Percentiles rank a stretch among this genome's conserved stretches.
Evolutionary conservation across 2,797 vertebrate genomes (phyloP).

Genomic region (Oophaga sylvatica): DNA sequence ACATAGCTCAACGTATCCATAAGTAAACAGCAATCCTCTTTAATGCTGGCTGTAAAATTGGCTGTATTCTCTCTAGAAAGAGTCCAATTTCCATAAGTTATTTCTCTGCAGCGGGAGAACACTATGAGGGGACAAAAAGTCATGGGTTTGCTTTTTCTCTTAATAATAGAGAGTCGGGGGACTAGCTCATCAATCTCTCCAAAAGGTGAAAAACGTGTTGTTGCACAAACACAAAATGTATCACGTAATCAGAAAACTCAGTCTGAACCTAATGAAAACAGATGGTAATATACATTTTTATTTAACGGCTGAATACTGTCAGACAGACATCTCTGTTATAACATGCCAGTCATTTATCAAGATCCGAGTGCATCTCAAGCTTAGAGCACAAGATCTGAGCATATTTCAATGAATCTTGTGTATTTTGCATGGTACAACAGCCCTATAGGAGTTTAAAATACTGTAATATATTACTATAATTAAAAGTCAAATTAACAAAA

Average conservation of each 20-base stretch:
- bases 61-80: conserved; percentile 35
- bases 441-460: neutral
- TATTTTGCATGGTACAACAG: neutral
- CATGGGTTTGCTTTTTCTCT: conserved; percentile 26
- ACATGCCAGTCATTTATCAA: conserved; percentile 50
- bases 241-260: conserved; percentile 52
- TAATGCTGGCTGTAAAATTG: conserved; percentile 1
- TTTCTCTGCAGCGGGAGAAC: conserved; percentile 30
- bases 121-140: conserved; percentile 21
- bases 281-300: conserved; percentile 59
- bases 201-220: conserved; percentile 43
- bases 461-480: neutral
- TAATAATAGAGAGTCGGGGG: conserved; percentile 32
- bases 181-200: conserved; percentile 54
- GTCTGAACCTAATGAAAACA: conserved; percentile 53
- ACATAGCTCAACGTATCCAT: conserved; percentile 33
- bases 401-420: neutral
- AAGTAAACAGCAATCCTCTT: conserved; percentile 33
- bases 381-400: neutral
- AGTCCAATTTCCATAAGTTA: conserved; percentile 39
- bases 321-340: conserved; percentile 38
- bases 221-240: conserved; percentile 25
- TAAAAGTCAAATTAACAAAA: no score
- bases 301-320: conserved; percentile 30
- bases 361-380: conserved; percentile 6